These are phyloP conservation scores for Phocides pigmalion DNA, from an alignment of 1,140 invertebrate species.

Conservation along the genomic window DNA sequence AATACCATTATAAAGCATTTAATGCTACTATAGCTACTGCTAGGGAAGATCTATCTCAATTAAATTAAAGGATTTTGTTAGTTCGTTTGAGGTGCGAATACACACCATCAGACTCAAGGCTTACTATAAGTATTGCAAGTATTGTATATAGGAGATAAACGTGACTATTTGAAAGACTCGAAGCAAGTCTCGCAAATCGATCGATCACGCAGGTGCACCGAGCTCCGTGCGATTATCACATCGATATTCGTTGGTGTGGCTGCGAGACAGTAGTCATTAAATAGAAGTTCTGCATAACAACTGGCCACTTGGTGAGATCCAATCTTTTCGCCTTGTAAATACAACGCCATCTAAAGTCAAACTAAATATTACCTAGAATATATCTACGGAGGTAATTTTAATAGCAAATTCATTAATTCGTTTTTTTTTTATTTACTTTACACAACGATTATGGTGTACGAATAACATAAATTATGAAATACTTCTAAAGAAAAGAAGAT, in stretches of 20 bases:
- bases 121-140: background rate
- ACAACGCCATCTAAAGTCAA: no score
- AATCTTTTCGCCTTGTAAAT: constrained; percentile 30
- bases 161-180: constrained; percentile 25
- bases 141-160: constrained; percentile 15
- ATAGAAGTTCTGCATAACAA: constrained; percentile 30
- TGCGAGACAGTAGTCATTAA: constrained; percentile 28
- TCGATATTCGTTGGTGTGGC: constrained; percentile 24
- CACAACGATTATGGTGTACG: no score
- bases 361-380: no score
- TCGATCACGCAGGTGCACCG: constrained; percentile 31
- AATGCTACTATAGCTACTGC: no score
- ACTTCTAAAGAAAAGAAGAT: no score
- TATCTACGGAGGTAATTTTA: no score
- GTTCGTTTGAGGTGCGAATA: background rate
- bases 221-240: constrained; percentile 29
- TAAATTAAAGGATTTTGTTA: background rate
- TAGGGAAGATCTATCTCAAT: no score
- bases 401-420: no score
- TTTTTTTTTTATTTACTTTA: no score
- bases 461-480: no score
- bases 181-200: constrained; percentile 22
- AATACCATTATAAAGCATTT: no score
- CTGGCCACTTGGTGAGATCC: constrained; percentile 16
- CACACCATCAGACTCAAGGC: background rate